phyloP scores from a whole-genome alignment of 2,113 vertebrate species.

The Aptenodytes forsteri region DNA sequence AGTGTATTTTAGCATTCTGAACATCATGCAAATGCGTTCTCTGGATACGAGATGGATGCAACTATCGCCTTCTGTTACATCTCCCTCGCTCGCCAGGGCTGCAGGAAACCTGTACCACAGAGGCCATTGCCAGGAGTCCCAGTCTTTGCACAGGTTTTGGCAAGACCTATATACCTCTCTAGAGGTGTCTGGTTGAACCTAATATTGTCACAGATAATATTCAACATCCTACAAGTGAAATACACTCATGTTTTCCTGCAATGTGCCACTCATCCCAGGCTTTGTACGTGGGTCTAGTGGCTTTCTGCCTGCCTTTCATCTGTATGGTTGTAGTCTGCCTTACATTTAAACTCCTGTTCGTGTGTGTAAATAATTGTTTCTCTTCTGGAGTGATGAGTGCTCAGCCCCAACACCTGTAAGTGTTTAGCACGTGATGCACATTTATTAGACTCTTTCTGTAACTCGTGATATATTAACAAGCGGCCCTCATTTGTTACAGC shows the following conservation, averaged over 20 bases:
- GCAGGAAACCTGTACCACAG: not conserved
- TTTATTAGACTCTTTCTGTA: not conserved
- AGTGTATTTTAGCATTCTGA: not conserved
- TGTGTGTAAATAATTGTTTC: not conserved
- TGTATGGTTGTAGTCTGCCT: not conserved
- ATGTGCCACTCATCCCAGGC: not conserved
- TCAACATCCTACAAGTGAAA: not conserved
- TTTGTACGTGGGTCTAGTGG: rapidly evolving
- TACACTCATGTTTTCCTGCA: not conserved
- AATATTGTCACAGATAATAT: not conserved
- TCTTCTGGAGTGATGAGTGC: not conserved
- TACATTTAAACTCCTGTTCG: not conserved
- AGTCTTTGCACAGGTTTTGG: not conserved
- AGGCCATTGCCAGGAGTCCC: not conserved
- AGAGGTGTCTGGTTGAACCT: not conserved
- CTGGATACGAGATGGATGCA: not conserved
- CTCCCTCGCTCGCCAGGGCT: not conserved
- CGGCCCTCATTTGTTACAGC: not conserved
- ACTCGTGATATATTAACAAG: not conserved
- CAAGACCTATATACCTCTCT: not conserved
- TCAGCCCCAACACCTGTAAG: not conserved
- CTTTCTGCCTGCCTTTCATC: not conserved
- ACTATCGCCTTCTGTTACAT: not conserved
- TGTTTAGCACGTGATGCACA: not conserved
- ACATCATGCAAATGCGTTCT: not conserved